Evolutionary conservation across 2,888 invertebrate genomes (phyloP).

Genomic region (Epiblema foenella): DNA sequence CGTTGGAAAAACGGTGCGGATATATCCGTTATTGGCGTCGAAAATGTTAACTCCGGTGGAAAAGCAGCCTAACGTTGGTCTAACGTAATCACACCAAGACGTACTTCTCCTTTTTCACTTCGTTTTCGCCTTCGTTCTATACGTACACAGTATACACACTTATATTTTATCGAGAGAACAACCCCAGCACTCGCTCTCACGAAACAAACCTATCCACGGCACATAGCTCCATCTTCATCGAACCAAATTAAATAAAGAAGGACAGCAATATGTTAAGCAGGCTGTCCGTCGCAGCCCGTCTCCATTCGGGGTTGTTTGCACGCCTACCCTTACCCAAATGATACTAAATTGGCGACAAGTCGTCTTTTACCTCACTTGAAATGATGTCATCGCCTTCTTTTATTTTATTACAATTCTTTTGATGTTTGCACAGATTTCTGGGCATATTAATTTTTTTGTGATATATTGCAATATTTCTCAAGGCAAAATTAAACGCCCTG

Average conservation of each 20-base stretch:
- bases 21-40: no score
- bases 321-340: constrained; percentile 13
- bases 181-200: neutral
- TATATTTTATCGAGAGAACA: constrained; percentile 1
- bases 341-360: constrained; percentile 37
- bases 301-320: neutral
- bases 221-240: neutral
- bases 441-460: neutral
- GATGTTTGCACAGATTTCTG: constrained; percentile 25
- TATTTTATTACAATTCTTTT: constrained; percentile 28
- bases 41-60: neutral
- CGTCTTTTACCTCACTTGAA: constrained; percentile 33
- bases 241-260: neutral
- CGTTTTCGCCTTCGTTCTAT: constrained; percentile 12
- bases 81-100: neutral
- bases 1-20: no score
- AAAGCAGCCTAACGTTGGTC: neutral
- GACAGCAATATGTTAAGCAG: neutral
- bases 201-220: neutral
- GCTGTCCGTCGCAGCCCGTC: neutral
- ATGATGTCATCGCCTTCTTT: constrained; percentile 28
- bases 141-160: constrained; percentile 1
- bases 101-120: neutral
- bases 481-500: neutral
- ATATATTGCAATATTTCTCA: neutral